Percentiles rank a stretch among this genome's conserved stretches.
These are phyloP conservation scores for Drosophila nannoptera DNA, from an alignment of 1,140 invertebrate species.

Conservation along the genomic window DNA sequence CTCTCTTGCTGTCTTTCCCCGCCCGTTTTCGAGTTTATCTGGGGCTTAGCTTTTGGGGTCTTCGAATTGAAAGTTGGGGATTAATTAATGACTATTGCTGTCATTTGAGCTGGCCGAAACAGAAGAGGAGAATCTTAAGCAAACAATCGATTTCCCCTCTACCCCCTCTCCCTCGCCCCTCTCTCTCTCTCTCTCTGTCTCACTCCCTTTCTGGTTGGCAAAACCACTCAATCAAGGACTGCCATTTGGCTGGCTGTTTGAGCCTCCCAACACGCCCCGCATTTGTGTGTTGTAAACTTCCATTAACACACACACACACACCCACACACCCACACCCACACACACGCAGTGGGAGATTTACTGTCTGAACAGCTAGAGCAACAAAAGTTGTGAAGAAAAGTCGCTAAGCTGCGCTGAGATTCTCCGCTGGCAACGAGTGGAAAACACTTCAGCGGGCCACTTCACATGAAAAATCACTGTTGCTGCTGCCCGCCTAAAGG, in stretches of 20 bases:
- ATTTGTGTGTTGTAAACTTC: constrained; percentile 51
- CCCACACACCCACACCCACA: constrained; percentile 16
- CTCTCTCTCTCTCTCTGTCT: too few species aligned
- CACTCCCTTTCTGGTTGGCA: background rate
- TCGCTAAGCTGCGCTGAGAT: constrained; percentile 67
- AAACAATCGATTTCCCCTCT: constrained; percentile 63
- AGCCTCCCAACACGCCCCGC: constrained; percentile 21
- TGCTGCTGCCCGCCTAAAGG: background rate
- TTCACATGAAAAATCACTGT: constrained; percentile 73
- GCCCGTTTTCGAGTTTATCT: background rate
- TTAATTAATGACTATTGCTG: constrained; percentile 44
- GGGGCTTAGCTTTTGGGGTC: background rate
- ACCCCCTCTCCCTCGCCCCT: too few species aligned
- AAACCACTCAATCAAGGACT: constrained; percentile 60
- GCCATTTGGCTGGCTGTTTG: constrained; percentile 37
- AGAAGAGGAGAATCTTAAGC: background rate
- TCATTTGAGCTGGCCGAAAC: constrained; percentile 34
- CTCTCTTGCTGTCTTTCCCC: background rate
- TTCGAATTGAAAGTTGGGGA: constrained; percentile 24
- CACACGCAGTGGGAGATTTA: constrained; percentile 27
- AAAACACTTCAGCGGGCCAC: constrained; percentile 68
- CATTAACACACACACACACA: constrained; percentile 54
- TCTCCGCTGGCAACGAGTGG: constrained; percentile 49
- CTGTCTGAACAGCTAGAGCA: constrained; percentile 22
- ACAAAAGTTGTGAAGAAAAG: constrained; percentile 43